Conservation (phyloP, 2,113 vertebrate genomes). For the Pseudopodoces humilis region DNA sequence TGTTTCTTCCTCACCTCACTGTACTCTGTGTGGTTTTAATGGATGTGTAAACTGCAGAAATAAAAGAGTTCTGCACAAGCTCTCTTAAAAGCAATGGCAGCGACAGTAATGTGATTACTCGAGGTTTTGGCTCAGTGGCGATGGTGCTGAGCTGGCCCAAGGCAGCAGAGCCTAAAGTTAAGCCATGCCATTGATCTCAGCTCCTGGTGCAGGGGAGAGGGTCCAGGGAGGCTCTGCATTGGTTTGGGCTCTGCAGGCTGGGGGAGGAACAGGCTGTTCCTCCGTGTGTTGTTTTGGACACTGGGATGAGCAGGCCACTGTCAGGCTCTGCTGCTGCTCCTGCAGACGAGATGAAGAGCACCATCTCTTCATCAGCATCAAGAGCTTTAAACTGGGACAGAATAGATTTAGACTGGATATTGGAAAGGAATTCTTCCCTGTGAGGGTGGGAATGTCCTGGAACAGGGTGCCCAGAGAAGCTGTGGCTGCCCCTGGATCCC, state of each 20-base stretch:
- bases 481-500: neutral
- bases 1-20: neutral
- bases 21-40: neutral
- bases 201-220: neutral
- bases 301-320: neutral
- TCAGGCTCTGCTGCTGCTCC: neutral
- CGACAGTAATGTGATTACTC: neutral
- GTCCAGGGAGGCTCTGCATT: neutral
- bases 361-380: neutral
- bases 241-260: neutral
- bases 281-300: fast-evolving
- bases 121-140: fast-evolving
- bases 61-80: neutral
- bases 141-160: neutral
- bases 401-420: neutral
- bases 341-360: neutral
- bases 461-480: neutral
- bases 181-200: neutral
- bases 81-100: neutral
- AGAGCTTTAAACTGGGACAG: neutral
- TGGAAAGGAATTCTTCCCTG: neutral
- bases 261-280: neutral
- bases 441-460: fast-evolving
- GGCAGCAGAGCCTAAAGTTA: neutral
- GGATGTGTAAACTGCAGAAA: neutral